Base-by-base conservation (phyloP, 2,888 invertebrate species). In the Cybosia mesomella region DNA sequence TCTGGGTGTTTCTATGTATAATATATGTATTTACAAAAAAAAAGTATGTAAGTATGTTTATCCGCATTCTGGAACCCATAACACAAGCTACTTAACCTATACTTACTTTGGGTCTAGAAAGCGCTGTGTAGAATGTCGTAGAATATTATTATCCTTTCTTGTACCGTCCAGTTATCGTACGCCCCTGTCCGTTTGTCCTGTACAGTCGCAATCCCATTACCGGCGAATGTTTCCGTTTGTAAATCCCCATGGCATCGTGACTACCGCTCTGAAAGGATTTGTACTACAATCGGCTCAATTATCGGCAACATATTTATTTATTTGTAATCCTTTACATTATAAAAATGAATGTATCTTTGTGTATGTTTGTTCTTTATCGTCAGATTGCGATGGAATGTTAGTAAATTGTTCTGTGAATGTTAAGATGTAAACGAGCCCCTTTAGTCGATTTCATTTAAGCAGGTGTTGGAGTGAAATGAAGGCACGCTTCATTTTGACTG, bases 151-250 rank as follows among this genome's bases (percentile, higher is more conserved):
- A 21, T 53, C 55, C 57, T 43, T 43, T 18, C 0, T 49, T 18
- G 8, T 49, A 32, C 32, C 18, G 18, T 8, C n/a, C 58, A 18
- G 58, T 32, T 32, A 58, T 58, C 32, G 58, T 9, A 58, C n/a
- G 34, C n/a, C 58, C 9, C 18, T 28, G 28, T 32, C 57, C 57
- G 32, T 58, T 58, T 58, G 18, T 58, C 57, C 57, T 32, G 58
- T 58, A 58, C 34, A 57, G 28, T 53, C 32, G 32, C 58, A 63
- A 66, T 58, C 61, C 64, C 61, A 71, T 71, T 67, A 61, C 58
- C 54, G 28, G 61, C 18, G 32, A 61, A 57, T 55, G 61, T 57
- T 62, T 15, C 43, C 57, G 43, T 43, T 11, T 22, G 53, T 67
- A 63, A 63, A 67, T 63, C 61, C n/a, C 62, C 58, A 15, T 49